Percentiles rank a stretch among this genome's conserved stretches.
Evolutionary conservation across 2,113 vertebrate species (phyloP).

Genomic region (Muntiacus muntjak): DNA sequence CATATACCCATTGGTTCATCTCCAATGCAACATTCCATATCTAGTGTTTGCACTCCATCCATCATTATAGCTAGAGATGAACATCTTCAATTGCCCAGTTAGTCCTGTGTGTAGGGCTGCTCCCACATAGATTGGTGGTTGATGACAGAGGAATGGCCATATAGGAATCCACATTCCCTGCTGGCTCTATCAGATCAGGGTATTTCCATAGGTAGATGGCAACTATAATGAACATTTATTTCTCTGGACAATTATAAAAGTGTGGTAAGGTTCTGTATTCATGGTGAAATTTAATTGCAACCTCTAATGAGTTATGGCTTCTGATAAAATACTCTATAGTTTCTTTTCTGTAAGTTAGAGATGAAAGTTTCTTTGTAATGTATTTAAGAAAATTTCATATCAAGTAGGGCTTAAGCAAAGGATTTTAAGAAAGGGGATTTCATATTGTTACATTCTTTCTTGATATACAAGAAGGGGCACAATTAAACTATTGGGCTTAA

Average conservation of each 20-base stretch:
- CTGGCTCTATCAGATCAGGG: background rate
- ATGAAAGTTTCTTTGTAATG: background rate
- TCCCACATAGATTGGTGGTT: background rate
- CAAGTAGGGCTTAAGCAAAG: background rate
- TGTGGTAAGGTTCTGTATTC: background rate
- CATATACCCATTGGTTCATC: background rate
- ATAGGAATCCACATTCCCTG: background rate
- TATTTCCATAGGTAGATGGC: background rate
- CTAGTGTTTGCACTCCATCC: background rate
- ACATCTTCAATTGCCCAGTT: background rate
- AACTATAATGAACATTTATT: background rate
- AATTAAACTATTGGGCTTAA: background rate
- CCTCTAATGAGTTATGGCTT: background rate
- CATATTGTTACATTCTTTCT: background rate
- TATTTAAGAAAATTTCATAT: background rate
- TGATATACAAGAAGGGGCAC: background rate
- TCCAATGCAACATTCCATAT: background rate
- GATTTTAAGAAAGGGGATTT: background rate
- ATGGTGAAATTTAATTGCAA: background rate
- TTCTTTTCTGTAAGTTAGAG: background rate
- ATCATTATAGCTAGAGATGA: background rate
- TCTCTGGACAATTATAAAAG: background rate
- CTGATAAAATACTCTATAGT: background rate
- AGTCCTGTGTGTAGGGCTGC: background rate
- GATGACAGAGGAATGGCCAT: background rate